Base-by-base conservation (phyloP, 2,113 vertebrate genomes). In the Oenanthe oenanthe region DNA sequence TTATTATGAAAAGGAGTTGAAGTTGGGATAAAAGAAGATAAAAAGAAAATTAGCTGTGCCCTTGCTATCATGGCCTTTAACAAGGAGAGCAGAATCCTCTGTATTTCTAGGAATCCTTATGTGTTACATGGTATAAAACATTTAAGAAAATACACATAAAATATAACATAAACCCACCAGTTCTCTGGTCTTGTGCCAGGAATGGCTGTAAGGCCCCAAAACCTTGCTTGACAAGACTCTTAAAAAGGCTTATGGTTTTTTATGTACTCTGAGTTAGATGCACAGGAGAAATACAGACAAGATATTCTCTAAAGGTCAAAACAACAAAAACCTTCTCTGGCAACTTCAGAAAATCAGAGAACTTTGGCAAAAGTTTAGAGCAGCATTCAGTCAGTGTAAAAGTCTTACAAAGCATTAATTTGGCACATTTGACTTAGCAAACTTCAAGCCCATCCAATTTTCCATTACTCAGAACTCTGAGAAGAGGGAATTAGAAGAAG, bases 351-450 rank as follows among this genome's bases (percentile, higher is more conserved):
- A 68, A 36, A 53, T 32, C 21, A 60, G 62, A 68, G 7, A 77
- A 53, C 17, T 7, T 68, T 60, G 18, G 26, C 17, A 43, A 43
- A 76, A 51, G 9, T 67, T 60, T 51, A 38, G 45, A 60, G 7
- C 7, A 43, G 13, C 32, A 43, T 67, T 58, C 36, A 60, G 28
- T 28, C 45, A 36, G 36, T 0, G 1, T 22, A 60, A 68, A 76
- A 43, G 26, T 15, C 51, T 76, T 22, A 76, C 13, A 68, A 53
- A 51, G 11, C 21, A 8, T 60, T 60, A 12, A 67, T 58, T 26
- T 60, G 26, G 21, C 17, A 48, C 7, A 43, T 68, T 38, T 0
- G 0, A 45, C 15, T 60, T 21, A 18, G 14, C 38, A 53, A 53
- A 38, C 9, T 18, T 51, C 36, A 68, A 76, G 5, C 17, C 45